These are phyloP conservation scores for Mystacornis crossleyi DNA, from an alignment of 2,113 vertebrate species.

Conservation along the genomic window DNA sequence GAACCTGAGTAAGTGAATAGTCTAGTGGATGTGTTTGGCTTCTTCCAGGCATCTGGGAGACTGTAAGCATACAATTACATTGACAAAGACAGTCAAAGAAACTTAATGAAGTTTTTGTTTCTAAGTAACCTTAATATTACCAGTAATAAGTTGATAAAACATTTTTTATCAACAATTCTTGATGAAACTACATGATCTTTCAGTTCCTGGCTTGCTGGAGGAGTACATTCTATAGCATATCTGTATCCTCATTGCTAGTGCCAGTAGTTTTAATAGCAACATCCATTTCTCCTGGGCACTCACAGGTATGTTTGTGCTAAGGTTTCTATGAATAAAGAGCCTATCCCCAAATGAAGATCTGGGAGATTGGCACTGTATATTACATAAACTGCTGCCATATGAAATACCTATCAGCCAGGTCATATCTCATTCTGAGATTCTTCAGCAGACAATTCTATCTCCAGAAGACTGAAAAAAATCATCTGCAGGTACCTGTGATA, in stretches of 20 bases:
- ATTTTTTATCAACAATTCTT: background rate
- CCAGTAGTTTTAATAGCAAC: background rate
- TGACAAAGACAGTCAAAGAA: background rate
- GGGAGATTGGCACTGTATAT: background rate
- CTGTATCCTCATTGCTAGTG: background rate
- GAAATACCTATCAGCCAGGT: background rate
- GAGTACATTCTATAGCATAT: background rate
- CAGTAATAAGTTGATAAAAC: background rate
- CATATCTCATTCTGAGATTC: background rate
- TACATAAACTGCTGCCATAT: background rate
- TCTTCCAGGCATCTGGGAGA: background rate
- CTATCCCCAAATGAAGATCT: background rate
- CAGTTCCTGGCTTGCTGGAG: background rate
- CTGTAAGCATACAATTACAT: fast-evolving
- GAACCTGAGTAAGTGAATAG: slow-evolving; percentile 86
- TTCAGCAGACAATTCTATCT: background rate
- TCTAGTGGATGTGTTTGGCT: background rate
- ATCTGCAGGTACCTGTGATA: background rate
- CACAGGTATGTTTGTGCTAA: background rate
- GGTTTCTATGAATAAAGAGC: background rate
- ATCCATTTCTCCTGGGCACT: background rate
- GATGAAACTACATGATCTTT: background rate
- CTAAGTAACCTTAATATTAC: background rate
- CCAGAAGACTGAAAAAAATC: background rate
- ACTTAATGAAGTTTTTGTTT: background rate